Percentiles rank a stretch among this genome's conserved stretches.
Evolutionary conservation across 2,888 invertebrate genomes (phyloP).

Genomic region (Neuroscelio doddi): DNA sequence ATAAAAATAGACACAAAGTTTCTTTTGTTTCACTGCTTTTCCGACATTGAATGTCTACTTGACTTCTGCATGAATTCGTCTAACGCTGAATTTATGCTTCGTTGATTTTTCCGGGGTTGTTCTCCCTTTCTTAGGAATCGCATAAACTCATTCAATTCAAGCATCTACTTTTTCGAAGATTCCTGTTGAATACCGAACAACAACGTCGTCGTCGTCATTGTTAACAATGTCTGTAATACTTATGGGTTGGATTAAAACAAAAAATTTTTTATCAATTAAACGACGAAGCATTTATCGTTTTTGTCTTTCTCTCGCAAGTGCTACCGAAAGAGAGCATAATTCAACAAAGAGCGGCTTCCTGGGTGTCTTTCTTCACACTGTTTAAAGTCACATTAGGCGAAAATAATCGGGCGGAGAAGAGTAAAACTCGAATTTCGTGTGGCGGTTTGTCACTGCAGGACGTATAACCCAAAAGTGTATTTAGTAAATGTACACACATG

Average conservation of each 20-base stretch:
- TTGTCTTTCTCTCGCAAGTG: conserved; percentile 26
- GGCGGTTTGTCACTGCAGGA: no score
- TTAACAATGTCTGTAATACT: not conserved
- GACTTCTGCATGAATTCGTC: conserved; percentile 43
- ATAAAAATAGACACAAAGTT: no score
- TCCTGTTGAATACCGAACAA: not conserved
- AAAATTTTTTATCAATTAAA: conserved; percentile 7
- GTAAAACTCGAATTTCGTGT: no score
- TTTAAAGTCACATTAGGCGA: conserved; percentile 35
- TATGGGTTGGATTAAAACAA: no score
- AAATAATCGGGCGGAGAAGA: no score
- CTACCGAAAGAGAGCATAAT: conserved; percentile 13
- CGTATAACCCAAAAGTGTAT: no score
- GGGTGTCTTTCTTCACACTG: conserved; percentile 29
- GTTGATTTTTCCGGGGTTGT: conserved; percentile 57
- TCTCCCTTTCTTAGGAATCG: conserved; percentile 46
- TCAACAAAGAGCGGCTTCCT: conserved; percentile 10
- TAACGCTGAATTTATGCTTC: conserved; percentile 53
- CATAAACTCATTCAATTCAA: conserved; percentile 15
- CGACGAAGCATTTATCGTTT: conserved; percentile 10
- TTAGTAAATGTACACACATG: no score
- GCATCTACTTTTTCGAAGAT: not conserved
- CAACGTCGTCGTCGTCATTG: not conserved
- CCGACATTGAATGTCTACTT: conserved; percentile 45
- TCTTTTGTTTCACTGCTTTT: conserved; percentile 8